These are phyloP conservation scores for Takifugu bimaculatus DNA, from an alignment of 2,113 vertebrate genomes.

Conservation along the genomic window DNA sequence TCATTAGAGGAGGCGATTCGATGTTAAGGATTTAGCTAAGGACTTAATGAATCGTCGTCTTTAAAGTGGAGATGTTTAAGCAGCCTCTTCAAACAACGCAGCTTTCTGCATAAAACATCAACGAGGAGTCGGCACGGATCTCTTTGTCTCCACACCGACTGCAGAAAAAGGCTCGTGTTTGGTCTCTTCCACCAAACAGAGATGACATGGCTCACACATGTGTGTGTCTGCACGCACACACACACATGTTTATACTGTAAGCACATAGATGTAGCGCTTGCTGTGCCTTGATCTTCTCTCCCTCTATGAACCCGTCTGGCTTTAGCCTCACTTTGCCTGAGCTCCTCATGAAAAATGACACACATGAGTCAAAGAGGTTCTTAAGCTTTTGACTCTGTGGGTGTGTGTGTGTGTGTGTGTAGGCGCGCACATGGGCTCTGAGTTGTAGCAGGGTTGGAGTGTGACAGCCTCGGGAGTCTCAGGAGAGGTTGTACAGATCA, in stretches of 20 bases:
- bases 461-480: constrained; percentile 70
- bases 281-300: constrained; percentile 60
- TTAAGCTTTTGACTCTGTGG: constrained; percentile 17
- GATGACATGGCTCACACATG: constrained; percentile 3
- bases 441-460: constrained; percentile 60
- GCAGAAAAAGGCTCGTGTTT: too few relatives aligned
- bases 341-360: constrained; percentile 55
- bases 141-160: too few relatives aligned
- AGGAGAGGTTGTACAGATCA: constrained; percentile 75
- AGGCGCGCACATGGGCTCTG: constrained; percentile 49
- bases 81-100: too few relatives aligned
- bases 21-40: too few relatives aligned
- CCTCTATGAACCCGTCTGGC: constrained; percentile 53
- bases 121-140: too few relatives aligned
- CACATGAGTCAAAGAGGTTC: constrained; percentile 41
- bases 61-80: too few relatives aligned
- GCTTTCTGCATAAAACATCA: too few relatives aligned
- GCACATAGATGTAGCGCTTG: constrained; percentile 36
- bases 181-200: not conserved
- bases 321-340: constrained; percentile 53
- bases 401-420: constrained; percentile 37
- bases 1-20: too few relatives aligned
- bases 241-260: constrained; percentile 40
- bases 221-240: constrained; percentile 2
- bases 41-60: too few relatives aligned